Base-by-base conservation (phyloP, 53 echinoderm and acorn worm species). In the Crossaster papposus region DNA sequence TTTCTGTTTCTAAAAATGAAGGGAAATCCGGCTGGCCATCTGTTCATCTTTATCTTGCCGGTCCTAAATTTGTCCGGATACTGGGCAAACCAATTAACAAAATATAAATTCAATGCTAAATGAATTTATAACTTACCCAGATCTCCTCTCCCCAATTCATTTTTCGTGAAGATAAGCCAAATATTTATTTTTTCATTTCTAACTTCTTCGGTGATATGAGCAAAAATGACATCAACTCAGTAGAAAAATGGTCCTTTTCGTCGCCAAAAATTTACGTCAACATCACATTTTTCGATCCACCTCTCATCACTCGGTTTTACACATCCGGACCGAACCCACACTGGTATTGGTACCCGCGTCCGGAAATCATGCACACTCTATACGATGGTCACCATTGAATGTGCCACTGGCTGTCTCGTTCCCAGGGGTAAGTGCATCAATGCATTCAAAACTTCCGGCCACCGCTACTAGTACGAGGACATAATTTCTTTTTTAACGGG, bases 81-180 rank as follows among this genome's bases (percentile, higher is more conserved):
- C 53, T 72, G 84, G 84, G 44, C 84, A 72, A 22, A 52, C 76
- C 44, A 55, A 36, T 63, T 52, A 15, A 14, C 8, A 8, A 28
- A 58, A 37, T 11, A n/a, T 20, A 22, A 64, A 71, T 58, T 77
- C 64, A 36, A 33, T 52, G 52, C 35, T n/a, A 18, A 36, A 24
- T 64, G 65, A 79, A 63, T 20, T 38, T 15, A n/a, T 18, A 83
- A 95, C 96, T 93, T 88, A 96, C 96, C 96, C 96, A 96, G 30
- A 96, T 78, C 78, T 96, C 96, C 65, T 86, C 91, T 89, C 96
- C 96, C 96, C 96, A 96, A 82, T 91, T 91, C 96, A 91, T 91
- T 64, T 83, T 85, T 38, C 36, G 70, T 54, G 28, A 33, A 22
- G 55, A 35, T 91, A 23, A 37, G 82, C 36, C 14, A 63, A 33